Percentiles rank a stretch among this genome's conserved stretches.
phyloP scores from a whole-genome alignment of 1,140 invertebrate genomes.

The Trachelipus rathkii region DNA sequence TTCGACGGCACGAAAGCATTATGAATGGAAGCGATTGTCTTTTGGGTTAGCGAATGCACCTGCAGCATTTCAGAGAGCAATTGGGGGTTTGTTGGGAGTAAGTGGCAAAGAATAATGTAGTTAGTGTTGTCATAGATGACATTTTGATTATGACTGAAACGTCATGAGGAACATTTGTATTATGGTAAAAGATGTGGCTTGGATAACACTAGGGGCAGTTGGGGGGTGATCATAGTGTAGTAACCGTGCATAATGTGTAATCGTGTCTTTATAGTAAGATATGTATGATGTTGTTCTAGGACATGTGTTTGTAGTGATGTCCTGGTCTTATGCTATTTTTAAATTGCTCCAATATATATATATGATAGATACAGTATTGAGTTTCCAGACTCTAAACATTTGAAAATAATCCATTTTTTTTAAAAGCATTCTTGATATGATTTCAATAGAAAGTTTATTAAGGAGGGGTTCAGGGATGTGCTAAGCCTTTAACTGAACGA shows the following conservation, averaged over 20 bases:
- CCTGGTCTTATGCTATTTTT: too few relatives aligned
- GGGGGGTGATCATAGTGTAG: not conserved
- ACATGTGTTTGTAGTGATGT: slow-evolving; percentile 6
- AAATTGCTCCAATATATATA: too few relatives aligned
- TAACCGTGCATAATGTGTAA: not conserved
- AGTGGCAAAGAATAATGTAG: not conserved
- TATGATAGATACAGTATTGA: too few relatives aligned
- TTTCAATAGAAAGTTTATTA: too few relatives aligned
- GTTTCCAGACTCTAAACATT: too few relatives aligned
- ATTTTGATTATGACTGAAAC: not conserved
- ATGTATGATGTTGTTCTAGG: not conserved
- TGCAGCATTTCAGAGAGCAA: not conserved
- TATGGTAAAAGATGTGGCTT: not conserved
- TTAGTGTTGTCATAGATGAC: not conserved
- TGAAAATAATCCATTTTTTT: too few relatives aligned
- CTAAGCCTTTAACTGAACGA: too few relatives aligned
- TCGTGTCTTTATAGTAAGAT: too few relatives aligned
- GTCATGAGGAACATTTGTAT: not conserved
- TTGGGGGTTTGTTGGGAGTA: not conserved
- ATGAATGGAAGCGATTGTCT: not conserved
- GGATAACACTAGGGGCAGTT: not conserved
- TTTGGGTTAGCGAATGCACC: not conserved
- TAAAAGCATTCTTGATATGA: too few relatives aligned
- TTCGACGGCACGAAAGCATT: not conserved
- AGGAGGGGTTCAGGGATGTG: too few relatives aligned